These are phyloP conservation scores for Xestoiulus laeticollis DNA, from an alignment of 2,888 invertebrate species.

Conservation along the genomic window DNA sequence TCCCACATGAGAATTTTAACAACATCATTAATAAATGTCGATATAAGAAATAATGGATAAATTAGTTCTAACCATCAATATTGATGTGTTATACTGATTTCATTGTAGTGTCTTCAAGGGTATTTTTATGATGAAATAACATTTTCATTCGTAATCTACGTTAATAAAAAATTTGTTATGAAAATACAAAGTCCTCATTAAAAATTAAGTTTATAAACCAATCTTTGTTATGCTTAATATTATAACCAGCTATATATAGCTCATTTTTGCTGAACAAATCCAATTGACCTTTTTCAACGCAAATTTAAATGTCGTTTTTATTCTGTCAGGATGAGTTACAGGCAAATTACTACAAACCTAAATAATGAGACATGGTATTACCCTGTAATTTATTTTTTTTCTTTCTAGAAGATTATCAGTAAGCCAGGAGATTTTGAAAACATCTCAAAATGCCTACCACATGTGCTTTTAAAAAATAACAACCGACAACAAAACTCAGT, in stretches of 20 bases:
- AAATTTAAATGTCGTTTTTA: constrained; percentile 16
- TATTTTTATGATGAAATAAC: no score
- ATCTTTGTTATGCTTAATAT: no score
- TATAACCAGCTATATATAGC: no score
- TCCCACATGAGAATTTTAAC: no score
- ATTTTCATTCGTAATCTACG: no score
- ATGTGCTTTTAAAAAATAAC: not conserved
- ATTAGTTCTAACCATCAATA: no score
- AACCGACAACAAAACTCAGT: not conserved
- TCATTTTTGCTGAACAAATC: no score
- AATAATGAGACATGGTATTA: constrained; percentile 8
- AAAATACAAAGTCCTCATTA: not conserved
- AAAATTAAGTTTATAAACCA: not conserved
- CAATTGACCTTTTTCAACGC: not conserved
- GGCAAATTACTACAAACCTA: not conserved
- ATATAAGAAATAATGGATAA: no score
- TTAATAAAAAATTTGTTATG: not conserved
- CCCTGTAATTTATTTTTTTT: not conserved
- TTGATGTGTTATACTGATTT: no score
- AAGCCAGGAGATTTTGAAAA: not conserved
- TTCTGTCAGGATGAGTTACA: not conserved
- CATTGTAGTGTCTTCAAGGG: no score
- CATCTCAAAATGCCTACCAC: not conserved
- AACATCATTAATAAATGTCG: no score
- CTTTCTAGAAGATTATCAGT: not conserved